Conservation (phyloP, 92 coral and sea anemone species). For the Porites lobata region DNA sequence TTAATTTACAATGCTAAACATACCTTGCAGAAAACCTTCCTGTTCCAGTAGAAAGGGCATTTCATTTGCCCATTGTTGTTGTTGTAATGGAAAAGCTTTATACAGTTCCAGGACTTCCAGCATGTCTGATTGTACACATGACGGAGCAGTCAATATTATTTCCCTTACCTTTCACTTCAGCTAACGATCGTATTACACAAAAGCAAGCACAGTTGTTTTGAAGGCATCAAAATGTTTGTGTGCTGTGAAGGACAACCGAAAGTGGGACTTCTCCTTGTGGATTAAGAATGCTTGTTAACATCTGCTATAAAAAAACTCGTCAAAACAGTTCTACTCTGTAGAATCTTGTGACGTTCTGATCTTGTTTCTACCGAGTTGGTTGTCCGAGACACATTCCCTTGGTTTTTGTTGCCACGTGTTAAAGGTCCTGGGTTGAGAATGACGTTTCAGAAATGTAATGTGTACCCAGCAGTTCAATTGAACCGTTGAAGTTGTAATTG, state of each 20-base stretch:
- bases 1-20: not conserved
- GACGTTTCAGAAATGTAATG: too few relatives aligned
- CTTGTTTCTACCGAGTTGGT: too few relatives aligned
- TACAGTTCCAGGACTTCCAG: not conserved
- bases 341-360: not conserved
- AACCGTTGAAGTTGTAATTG: too few relatives aligned
- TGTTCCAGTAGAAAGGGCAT: not conserved
- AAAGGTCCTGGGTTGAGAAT: too few relatives aligned
- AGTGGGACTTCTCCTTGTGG: too few relatives aligned
- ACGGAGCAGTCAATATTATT: not conserved
- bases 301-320: not conserved
- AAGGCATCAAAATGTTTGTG: too few relatives aligned
- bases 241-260: too few relatives aligned
- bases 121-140: not conserved
- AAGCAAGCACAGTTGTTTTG: too few relatives aligned
- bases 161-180: not conserved
- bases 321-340: not conserved
- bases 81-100: not conserved
- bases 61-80: not conserved
- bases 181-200: not conserved
- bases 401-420: too few relatives aligned
- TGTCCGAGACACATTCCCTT: too few relatives aligned
- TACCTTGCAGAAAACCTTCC: not conserved
- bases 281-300: not conserved
- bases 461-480: too few relatives aligned